Evolutionary conservation across 2,797 vertebrate species (phyloP).

Genomic region (Thunnus albacares): DNA sequence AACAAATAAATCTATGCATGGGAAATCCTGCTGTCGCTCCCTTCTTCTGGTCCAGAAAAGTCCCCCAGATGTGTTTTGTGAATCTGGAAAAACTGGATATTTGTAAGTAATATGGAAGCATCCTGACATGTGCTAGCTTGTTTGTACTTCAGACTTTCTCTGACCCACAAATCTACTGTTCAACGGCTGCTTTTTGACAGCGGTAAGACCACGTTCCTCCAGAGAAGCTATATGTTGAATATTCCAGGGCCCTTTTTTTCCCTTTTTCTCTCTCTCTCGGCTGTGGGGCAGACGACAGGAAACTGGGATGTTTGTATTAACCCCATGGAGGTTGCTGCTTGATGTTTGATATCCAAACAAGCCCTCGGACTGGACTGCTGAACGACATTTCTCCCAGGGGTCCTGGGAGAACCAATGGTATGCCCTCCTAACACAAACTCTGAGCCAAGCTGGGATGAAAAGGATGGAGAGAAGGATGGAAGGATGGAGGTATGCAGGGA

Average conservation of each 20-base stretch:
- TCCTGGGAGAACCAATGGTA: constrained; percentile 70
- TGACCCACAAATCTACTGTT: constrained; percentile 29
- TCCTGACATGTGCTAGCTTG: constrained; percentile 48
- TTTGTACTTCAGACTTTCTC: constrained; percentile 7
- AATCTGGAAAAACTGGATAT: constrained; percentile 60
- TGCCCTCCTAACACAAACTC: constrained; percentile 73
- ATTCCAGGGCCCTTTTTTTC: not conserved
- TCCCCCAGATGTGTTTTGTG: constrained; percentile 23
- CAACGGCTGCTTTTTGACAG: constrained; percentile 26
- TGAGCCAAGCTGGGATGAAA: constrained; percentile 61
- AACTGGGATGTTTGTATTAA: constrained; percentile 81
- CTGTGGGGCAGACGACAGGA: constrained; percentile 73
- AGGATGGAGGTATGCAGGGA: constrained; percentile 60
- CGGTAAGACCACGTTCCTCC: constrained; percentile 6
- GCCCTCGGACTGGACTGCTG: constrained; percentile 62
- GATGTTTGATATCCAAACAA: constrained; percentile 86
- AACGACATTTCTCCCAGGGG: constrained; percentile 71
- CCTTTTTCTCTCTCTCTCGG: constrained; percentile 11
- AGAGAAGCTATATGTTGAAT: constrained; percentile 34
- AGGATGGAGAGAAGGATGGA: constrained; percentile 42
- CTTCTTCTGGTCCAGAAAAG: constrained; percentile 36
- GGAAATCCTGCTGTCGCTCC: constrained; percentile 66
- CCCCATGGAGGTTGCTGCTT: constrained; percentile 74
- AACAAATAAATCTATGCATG: constrained; percentile 64
- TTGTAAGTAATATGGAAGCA: constrained; percentile 33